These are phyloP conservation scores for Athalia rosae DNA, from an alignment of 2,888 invertebrate genomes.

Conservation along the genomic window DNA sequence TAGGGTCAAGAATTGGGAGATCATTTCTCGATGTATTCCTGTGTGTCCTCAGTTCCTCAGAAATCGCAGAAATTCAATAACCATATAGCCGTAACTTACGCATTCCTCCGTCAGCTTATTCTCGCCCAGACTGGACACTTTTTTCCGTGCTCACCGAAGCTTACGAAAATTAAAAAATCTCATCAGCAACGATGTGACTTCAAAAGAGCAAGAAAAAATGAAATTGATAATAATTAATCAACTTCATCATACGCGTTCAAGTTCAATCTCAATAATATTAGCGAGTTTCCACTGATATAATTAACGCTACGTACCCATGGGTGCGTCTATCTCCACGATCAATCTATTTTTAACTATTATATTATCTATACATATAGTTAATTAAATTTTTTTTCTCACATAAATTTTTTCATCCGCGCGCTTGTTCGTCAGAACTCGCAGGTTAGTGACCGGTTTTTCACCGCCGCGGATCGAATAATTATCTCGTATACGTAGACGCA, in stretches of 20 bases:
- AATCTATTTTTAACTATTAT: conserved; percentile 22
- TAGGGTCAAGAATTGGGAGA: too few relatives aligned
- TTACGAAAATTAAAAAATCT: neutral
- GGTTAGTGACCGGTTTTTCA: conserved; percentile 29
- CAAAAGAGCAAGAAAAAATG: neutral
- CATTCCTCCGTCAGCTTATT: too few relatives aligned
- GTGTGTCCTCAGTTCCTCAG: too few relatives aligned
- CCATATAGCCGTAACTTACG: too few relatives aligned
- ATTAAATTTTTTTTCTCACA: conserved; percentile 33
- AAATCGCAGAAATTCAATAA: too few relatives aligned
- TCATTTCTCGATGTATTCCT: too few relatives aligned
- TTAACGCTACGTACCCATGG: conserved; percentile 18
- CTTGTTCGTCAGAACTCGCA: neutral
- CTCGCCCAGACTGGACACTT: too few relatives aligned
- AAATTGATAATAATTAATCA: neutral
- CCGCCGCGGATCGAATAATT: neutral
- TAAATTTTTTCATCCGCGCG: neutral
- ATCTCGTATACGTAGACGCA: too few relatives aligned
- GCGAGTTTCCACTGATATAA: conserved; percentile 29
- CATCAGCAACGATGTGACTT: conserved; percentile 33
- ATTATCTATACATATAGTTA: neutral
- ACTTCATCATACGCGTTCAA: neutral
- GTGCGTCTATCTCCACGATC: conserved; percentile 15
- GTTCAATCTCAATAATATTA: conserved; percentile 30
- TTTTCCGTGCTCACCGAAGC: too few relatives aligned